phyloP scores from a whole-genome alignment of 2,113 vertebrate species.

The Colinus virginianus region DNA sequence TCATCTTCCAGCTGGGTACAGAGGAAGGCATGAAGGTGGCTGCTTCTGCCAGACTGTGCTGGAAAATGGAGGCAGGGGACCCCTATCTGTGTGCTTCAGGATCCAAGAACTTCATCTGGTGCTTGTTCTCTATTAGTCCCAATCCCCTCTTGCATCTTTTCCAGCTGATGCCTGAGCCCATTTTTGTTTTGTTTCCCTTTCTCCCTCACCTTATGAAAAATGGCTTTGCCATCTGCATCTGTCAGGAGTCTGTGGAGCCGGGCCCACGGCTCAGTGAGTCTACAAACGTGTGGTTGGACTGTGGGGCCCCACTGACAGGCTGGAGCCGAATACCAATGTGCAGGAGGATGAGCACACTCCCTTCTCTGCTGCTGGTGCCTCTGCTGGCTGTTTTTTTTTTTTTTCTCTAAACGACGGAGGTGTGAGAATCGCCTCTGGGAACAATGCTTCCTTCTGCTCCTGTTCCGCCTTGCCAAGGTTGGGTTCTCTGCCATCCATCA shows the following conservation, averaged over 20 bases:
- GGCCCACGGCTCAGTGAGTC: conserved; percentile 72
- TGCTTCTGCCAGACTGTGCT: background rate
- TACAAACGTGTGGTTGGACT: conserved; percentile 70
- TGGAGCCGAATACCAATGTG: conserved; percentile 54
- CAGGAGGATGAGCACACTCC: background rate
- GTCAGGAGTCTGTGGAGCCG: conserved; percentile 60
- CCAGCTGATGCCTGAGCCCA: conserved; percentile 6
- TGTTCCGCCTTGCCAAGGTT: conserved; percentile 21
- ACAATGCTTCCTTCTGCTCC: conserved; percentile 37
- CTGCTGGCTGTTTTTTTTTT: conserved; percentile 30
- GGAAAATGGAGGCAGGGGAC: background rate
- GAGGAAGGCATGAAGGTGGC: background rate
- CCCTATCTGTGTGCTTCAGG: background rate
- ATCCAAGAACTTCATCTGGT: background rate
- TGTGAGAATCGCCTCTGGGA: conserved; percentile 30
- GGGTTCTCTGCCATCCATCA: conserved; percentile 42
- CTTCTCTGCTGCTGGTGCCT: background rate
- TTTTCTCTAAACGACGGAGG: conserved; percentile 25
- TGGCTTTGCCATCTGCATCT: conserved; percentile 76
- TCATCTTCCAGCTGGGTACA: background rate
- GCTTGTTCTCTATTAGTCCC: background rate
- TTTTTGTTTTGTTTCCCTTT: conserved; percentile 10
- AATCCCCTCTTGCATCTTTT: conserved; percentile 4
- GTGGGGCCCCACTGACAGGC: conserved; percentile 45
- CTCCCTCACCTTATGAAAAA: conserved; percentile 70